Evolutionary conservation across 2,797 vertebrate genomes (phyloP).

Genomic region (Cuculus canorus): DNA sequence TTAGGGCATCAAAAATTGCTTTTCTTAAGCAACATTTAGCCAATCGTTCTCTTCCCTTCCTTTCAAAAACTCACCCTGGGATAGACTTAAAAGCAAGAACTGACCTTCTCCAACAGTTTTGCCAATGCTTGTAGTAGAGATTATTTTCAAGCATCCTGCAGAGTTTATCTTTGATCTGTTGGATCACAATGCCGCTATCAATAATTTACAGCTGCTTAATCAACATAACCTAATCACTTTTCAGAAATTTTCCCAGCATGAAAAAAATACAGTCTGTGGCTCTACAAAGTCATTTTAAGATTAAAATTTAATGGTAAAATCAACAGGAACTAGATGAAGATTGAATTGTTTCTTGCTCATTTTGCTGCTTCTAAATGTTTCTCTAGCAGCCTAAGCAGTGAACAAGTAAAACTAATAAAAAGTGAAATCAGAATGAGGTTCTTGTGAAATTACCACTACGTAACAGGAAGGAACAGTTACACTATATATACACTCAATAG

Average conservation of each 20-base stretch:
- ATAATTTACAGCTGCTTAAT: conserved; percentile 39
- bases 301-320: conserved; percentile 34
- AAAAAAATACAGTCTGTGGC: neutral
- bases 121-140: neutral
- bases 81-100: neutral
- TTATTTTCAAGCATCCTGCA: neutral
- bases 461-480: neutral
- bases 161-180: conserved; percentile 22
- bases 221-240: neutral
- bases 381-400: neutral
- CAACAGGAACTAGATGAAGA: neutral
- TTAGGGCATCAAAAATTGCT: conserved; percentile 10
- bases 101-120: neutral
- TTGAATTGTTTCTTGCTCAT: neutral
- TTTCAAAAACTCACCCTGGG: neutral
- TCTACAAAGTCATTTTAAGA: conserved; percentile 26
- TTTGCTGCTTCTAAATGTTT: neutral
- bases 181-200: conserved; percentile 3
- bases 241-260: neutral
- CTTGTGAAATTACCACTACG: neutral
- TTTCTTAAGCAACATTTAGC: neutral
- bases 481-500: neutral
- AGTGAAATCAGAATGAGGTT: neutral
- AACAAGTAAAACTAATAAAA: neutral
- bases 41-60: neutral